Base-by-base conservation (phyloP, 2,113 vertebrate species). In the Hippopotamus amphibius region DNA sequence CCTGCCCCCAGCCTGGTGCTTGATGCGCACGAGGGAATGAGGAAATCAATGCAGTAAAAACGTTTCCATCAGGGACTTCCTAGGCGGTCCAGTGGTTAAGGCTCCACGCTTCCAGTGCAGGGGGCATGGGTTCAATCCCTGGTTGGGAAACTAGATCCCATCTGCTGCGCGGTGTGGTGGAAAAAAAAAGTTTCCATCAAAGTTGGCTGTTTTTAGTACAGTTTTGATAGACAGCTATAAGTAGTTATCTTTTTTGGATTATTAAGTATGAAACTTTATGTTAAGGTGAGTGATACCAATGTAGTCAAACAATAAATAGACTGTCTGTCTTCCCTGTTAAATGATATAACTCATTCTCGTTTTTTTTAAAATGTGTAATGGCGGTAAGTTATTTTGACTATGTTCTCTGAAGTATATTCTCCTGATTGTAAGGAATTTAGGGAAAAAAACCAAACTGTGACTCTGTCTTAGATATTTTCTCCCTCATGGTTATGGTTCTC, bases 241-340 rank as follows among this genome's bases (percentile, higher is more conserved):
- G 7, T 46, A 72, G 37, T 88, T 88, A 41, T 48, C 65, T 26
- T 55, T 71, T 91, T 82, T 91, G 3, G 3, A 53, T 88, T 80
- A 83, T 43, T 77, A 82, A 83, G 28, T 65, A 65, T 80, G 69
- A 83, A 13, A 81, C 24, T 82, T 92, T 95, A 91, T 68, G 33
- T 92, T 80, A 68, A 88, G 65, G 37, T 28, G 12, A 84, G 37
- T 46, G 6, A 86, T 92, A 43, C 43, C 43, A 66, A 0, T 55
- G 24, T 59, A 53, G 26, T 68, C 48, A 95, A 63, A n/a, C 7
- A 53, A 26, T 74, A 85, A 95, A 43, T 55, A 74, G 16, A 24
- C n/a, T 63, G 74, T 77, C 24, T 91, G 1, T 72, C 17, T 71
- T 82, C 30, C 48, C 22, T 66, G 1, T 66, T 76, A 53, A 77